Base-by-base conservation (phyloP, 2,113 vertebrate genomes). In the Platichthys flesus region DNA sequence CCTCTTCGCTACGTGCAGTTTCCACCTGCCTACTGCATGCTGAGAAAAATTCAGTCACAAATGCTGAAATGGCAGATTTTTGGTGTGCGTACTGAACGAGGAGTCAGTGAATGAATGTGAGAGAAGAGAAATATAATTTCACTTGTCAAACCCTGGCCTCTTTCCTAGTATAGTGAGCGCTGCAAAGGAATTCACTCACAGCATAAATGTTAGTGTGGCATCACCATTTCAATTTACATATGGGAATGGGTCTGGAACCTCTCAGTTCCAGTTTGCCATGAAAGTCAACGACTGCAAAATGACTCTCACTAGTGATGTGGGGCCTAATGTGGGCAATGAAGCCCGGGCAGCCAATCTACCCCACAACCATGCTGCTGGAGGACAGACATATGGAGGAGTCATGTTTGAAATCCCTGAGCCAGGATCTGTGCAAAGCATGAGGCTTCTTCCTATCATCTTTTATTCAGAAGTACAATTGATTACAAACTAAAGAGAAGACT, bases 41-140 rank as follows among this genome's bases (percentile, higher is more conserved):
- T 20, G 28, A 14, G 16, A 75, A 37, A 3, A 51, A n/a, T 45
- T 45, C 6, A 64, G 12, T 57, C 13, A 3, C 12, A 70, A 56
- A 56, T 71, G 76, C 71, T 71, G 76, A 62, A 58, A 40, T 15
- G 5, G 71, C 67, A 75, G 42, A 54, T 70, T 67, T 72, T 56
- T 12, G 28, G 62, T 28, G 35, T 21, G 58, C 12, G 12, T 13
- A 12, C n/a, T 67, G 61, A 63, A 45, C 18, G 15, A 63, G 37
- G 14, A 47, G 42, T 26, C 23, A 16, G 21, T 21, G 61, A 45
- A 24, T 5, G 37, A 45, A 24, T 5, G 37, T 42, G 31, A 16
- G 28, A 40, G 45, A 31, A 4, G 35, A 61, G 7, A 49, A 31
- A 76, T 21, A n/a, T 20, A 61, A 23, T 47, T 5, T 3, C 52